Base-by-base conservation (phyloP, 2,888 invertebrate genomes). In the Tetragonisca angustula region DNA sequence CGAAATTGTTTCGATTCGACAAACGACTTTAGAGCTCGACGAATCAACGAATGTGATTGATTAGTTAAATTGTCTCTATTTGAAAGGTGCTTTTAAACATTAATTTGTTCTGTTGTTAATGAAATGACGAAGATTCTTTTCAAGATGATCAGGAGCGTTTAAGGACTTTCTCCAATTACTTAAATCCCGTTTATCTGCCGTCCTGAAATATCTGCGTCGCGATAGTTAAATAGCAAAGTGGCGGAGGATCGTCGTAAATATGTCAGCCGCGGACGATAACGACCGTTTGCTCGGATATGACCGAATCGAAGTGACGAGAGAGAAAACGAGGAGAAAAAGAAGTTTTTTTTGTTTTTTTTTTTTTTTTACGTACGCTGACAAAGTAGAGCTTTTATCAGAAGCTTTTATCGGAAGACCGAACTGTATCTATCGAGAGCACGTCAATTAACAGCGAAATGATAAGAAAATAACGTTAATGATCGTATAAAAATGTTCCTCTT, bases 171-270 rank as follows among this genome's bases (percentile, higher is more conserved):
- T 83, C 77, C 75, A 83, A 84, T 83, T 82, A 68, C 73, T 82
- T 81, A 71, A 43, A 69, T 76, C 76, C 61, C 21, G 43, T 75
- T 79, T 85, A 78, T 85, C 81, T 78, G 27, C 64, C 54, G 24
- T 32, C 32, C 68, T 21, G 50, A 49, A 67, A 49, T 73, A 64
- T 64, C 65, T 52, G 32, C 36, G 50, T 15, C 69, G 24, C 64
- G 77, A 83, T 84, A 84, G 72, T 70, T 70, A 71, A 43, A 70
- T 49, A 78, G 64, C 52, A 59, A 68, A 78, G 67, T 61, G 61
- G 36, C 67, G 50, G 61, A 52, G 80, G 67, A 71, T 70, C 67
- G 54, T 73, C 86, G 76, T 87, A 86, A 87, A 86, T 87, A 87
- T 80, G 80, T 80, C 87, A 62, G 9, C 68, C 61, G 36, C 36